A percentile compares a stretch with the other conserved stretches of the same genome.
phyloP scores from a whole-genome alignment of 2,888 invertebrate species.

The Hirtodrosophila cameraria region DNA sequence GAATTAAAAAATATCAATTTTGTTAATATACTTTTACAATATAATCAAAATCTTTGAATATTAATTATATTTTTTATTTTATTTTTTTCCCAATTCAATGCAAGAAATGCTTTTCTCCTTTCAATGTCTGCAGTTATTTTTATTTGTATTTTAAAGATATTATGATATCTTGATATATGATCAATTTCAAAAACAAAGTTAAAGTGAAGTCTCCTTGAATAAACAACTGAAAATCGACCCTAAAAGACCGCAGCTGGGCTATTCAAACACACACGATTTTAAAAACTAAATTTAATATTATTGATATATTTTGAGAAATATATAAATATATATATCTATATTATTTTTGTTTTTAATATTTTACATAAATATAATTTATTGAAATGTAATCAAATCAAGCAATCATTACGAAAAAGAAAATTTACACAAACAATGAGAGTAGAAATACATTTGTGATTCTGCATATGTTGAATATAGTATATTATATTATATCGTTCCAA shows the following conservation, averaged over 20 bases:
- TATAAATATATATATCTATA: constrained; percentile 32
- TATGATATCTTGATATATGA: too few species aligned
- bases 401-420: constrained; percentile 15
- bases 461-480: constrained; percentile 28
- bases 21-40: too few species aligned
- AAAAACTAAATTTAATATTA: constrained; percentile 34
- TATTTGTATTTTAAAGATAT: too few species aligned
- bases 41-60: too few species aligned
- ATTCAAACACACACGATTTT: neutral
- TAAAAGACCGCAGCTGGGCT: neutral
- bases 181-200: too few species aligned
- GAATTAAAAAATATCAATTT: too few species aligned
- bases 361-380: constrained; percentile 54
- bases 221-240: neutral
- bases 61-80: too few species aligned
- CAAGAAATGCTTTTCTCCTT: too few species aligned
- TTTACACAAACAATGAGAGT: constrained; percentile 14
- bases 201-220: neutral
- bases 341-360: constrained; percentile 37
- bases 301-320: constrained; percentile 28
- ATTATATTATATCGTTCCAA: constrained; percentile 36
- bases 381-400: constrained; percentile 38
- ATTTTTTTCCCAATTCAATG: too few species aligned
- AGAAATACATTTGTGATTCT: constrained; percentile 48
- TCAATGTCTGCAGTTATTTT: too few species aligned